These are phyloP conservation scores for Eristalinus aeneus DNA, from an alignment of 2,888 invertebrate species.

Conservation along the genomic window DNA sequence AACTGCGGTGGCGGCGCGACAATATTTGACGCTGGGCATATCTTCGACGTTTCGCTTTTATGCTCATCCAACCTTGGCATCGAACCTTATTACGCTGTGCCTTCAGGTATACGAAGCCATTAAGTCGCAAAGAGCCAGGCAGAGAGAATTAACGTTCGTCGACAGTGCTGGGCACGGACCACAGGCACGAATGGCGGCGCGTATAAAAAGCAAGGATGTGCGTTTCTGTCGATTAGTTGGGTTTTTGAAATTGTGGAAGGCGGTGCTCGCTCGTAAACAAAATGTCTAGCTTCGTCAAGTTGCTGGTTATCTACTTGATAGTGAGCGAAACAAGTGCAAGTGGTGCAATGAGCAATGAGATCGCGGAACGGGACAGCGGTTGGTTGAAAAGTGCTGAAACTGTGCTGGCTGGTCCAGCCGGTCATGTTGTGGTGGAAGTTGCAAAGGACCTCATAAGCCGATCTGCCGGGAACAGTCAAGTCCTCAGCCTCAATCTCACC, in stretches of 20 bases:
- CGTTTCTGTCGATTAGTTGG: constrained; percentile 37
- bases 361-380: constrained; percentile 69
- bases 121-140: constrained; percentile 44
- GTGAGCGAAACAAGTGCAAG: constrained; percentile 49
- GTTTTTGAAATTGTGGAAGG: constrained; percentile 36
- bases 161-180: background rate
- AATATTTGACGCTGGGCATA: constrained; percentile 25
- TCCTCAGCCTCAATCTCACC: constrained; percentile 89
- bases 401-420: constrained; percentile 78
- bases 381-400: constrained; percentile 78
- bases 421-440: constrained; percentile 79
- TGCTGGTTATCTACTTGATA: constrained; percentile 40
- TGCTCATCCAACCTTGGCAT: constrained; percentile 52
- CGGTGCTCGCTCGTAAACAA: constrained; percentile 2
- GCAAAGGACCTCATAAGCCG: constrained; percentile 87
- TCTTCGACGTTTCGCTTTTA: constrained; percentile 45
- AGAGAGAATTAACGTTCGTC: constrained; percentile 42
- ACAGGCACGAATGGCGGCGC: background rate
- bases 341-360: constrained; percentile 58
- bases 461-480: constrained; percentile 87
- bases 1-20: constrained; percentile 25
- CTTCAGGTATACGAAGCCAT: constrained; percentile 63
- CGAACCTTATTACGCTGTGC: constrained; percentile 51
- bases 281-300: constrained; percentile 40
- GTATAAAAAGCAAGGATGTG: constrained; percentile 61